Percentiles rank a stretch among this genome's conserved stretches.
These are phyloP conservation scores for Cancer borealis DNA, from an alignment of 2,888 invertebrate genomes.

Conservation along the genomic window DNA sequence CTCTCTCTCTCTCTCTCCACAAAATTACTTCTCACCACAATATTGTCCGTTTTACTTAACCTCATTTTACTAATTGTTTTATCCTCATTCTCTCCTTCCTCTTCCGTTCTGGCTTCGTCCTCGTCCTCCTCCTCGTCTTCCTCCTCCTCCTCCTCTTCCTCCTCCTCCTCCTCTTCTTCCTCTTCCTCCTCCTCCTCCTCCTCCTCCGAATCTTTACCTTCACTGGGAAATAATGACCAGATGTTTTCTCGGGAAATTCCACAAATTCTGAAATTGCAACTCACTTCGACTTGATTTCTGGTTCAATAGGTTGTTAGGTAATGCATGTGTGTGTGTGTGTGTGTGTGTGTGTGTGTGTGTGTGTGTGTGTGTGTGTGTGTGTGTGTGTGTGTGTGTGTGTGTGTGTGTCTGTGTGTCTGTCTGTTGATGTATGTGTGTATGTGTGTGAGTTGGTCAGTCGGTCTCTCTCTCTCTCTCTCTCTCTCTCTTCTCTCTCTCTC, in stretches of 20 bases:
- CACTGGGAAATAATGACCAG: background rate
- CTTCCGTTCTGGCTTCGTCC: background rate
- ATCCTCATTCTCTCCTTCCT: background rate
- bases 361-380: background rate
- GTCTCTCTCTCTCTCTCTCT: background rate
- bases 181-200: constrained; percentile 14
- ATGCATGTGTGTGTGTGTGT: background rate
- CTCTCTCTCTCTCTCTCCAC: background rate
- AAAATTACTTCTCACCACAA: too few species aligned
- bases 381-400: background rate
- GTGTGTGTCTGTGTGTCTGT: background rate
- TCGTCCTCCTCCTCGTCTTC: background rate
- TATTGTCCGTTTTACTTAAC: background rate
- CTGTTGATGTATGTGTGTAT: constrained; percentile 27
- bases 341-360: constrained; percentile 9
- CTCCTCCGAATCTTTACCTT: background rate
- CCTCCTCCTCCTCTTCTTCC: background rate
- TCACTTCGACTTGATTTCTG: background rate
- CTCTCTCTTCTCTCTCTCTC: too few species aligned
- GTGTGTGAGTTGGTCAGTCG: background rate
- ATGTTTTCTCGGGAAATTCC: background rate
- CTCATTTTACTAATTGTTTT: background rate
- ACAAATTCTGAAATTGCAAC: background rate
- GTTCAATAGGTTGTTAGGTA: background rate
- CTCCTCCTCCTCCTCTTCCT: background rate